Evolutionary conservation across 2,113 vertebrate genomes (phyloP), one percentile per base, ranked within the genome.

Genomic region (Lepus americanus): DNA sequence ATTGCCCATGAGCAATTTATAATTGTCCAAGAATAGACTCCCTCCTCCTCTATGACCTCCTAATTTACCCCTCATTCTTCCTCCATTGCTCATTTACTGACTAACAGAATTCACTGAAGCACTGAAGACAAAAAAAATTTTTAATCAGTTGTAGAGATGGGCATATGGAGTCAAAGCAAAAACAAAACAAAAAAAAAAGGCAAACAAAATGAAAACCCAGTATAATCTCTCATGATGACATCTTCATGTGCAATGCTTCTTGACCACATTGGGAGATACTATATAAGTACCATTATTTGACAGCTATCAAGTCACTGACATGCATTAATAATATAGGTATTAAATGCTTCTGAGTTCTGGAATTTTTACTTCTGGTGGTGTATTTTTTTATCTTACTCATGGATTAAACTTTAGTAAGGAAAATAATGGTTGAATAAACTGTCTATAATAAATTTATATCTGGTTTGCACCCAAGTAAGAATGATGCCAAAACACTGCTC

Each of bases 11-110:
- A 95, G 93, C 90, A 92, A 82, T 80, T 92, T 86, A 63, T 64
- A 95, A 89, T 90, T 97, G 89, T 90, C 90, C 33, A 36, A 80
- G 69, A 74, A 76, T 20, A 87, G 84, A 77, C 73, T 64, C 76
- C 64, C 64, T 94, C 53, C 67, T 84, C n/a, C 39, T 78, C 23
- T 25, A 3, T 13, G 17, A 10, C 69, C 73, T 90, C 77, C 59
- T 85, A 87, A 66, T 55, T 93, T 90, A 76, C 80, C 70, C 23
- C 55, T 92, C 80, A 55, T 78, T 85, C 51, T 51, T 84, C 64
- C 63, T 29, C 51, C 25, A 63, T 16, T 85, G 73, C 31, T 82
- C 83, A 9, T 13, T 92, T 81, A 91, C 84, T 78, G 59, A 70
- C 69, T 70, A 94, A 92, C 39, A 94, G 36, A 33, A 11, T 19